Evolutionary conservation across 2,797 vertebrate genomes (phyloP), one percentile per base, ranked within the genome.

Genomic region (Thunnus albacares): DNA sequence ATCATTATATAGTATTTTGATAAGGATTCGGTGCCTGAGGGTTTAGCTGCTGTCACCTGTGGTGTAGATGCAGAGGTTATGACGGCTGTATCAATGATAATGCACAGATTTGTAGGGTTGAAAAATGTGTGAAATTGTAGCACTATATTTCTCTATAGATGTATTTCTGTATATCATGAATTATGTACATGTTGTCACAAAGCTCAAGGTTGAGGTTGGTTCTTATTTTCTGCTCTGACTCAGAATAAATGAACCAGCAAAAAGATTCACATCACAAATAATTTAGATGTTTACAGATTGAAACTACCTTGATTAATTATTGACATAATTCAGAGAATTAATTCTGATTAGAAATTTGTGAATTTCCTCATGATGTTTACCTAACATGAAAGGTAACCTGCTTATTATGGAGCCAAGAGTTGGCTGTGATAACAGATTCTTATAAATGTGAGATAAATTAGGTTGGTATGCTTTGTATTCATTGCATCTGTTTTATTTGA

Each of bases 1-100:
- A 30, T 62, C 78, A 71, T 58, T 61, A 70, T 41, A 38, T 69
- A 24, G 76, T 67, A 70, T 65, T 78, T 77, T 72, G 71, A 82
- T 78, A 60, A 71, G 74, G 33, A 71, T 56, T 47, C 43, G 0
- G 56, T 11, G 68, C 71, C 65, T 51, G 13, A 62, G 20, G 83
- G 53, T 45, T 47, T 20, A 72, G 75, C 69, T 26, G 58, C 52
- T 81, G 78, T 87, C 47, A 18, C 52, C 58, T 55, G 26, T 61
- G 49, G 55, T 20, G 26, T 26, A 55, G 61, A 69, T 77, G 52
- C 41, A 45, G 56, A 78, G 70, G 18, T 45, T 60, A 28, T 51
- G 58, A 64, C 28, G 2, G 47, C 20, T 64, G 38, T 28, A 59
- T 17, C n/a, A 22, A 17, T 24, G 47, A 56, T 62, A 38, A 79